Evolutionary conservation across 2,888 invertebrate species (phyloP), one percentile per base, ranked within the genome.

Genomic region (Tromatobia lineatoria): DNA sequence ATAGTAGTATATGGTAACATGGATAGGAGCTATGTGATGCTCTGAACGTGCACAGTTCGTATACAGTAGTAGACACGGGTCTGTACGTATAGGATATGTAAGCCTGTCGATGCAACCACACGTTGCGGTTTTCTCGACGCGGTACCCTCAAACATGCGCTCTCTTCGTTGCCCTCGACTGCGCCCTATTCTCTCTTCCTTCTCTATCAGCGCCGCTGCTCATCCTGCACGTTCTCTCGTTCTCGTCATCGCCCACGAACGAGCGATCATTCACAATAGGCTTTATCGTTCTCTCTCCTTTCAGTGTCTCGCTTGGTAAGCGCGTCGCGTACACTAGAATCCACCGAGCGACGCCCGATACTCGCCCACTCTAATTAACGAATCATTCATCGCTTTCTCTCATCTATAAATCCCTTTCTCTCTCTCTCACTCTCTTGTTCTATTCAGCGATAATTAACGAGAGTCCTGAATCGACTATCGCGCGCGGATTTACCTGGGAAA

Each of bases 311-410:
- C 74, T 47, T 66, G 42, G 54, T 82, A 54, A 73, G 67, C 75
- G 64, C 76, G 67, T 80, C 61, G 23, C 76, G 29, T 61, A 52
- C 61, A 38, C 50, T 18, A 80, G 61, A 80, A 80, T 81, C 69
- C 42, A 64, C 11, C 38, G 38, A 18, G 73, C 64, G 52, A 81
- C 64, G 54, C 38, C 69, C 70, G 64, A 78, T 78, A 78, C 70
- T 70, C 57, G 88, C 88, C 87, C 88, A 90, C 89, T 90, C 92
- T 93, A 93, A 93, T 93, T 93, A 92, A 92, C 91, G 90, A 91
- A 91, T 91, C 91, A 92, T 91, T 92, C 91, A 91, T 91, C 89
- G 89, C 73, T 80, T 70, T 78, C 74, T 78, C 80, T 78, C 84
- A 70, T 83, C 76, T 66, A 11, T 64, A n/a, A 20, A 10, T 20